Percentiles rank a stretch among this genome's conserved stretches.
phyloP scores from a whole-genome alignment of 2,113 vertebrate genomes.

The Pithys albifrons region DNA sequence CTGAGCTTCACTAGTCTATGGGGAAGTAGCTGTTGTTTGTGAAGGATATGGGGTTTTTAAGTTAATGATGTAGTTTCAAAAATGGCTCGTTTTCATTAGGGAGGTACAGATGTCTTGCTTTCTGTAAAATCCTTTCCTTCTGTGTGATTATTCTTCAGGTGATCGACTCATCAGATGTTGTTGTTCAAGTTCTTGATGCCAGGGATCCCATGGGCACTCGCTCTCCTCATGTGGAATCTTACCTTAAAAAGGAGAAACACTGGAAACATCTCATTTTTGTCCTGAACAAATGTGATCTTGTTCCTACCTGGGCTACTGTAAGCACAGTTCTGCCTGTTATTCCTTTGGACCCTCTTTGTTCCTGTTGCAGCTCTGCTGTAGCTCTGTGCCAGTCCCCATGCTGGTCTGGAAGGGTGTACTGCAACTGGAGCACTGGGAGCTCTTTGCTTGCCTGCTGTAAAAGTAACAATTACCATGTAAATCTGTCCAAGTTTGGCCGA shows the following conservation, averaged over 20 bases:
- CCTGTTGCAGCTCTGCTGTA: background rate
- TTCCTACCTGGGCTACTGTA: slow-evolving; percentile 97
- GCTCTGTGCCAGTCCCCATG: background rate
- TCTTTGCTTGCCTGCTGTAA: slow-evolving; percentile 15
- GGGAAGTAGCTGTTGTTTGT: background rate
- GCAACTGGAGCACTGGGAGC: background rate
- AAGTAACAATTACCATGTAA: slow-evolving; percentile 4
- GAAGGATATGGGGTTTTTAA: background rate
- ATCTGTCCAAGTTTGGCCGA: background rate
- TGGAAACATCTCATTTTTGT: slow-evolving; percentile 99
- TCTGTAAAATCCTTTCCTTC: background rate
- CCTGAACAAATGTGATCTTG: slow-evolving; percentile 96
- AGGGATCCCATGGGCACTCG: slow-evolving; percentile 96
- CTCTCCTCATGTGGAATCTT: slow-evolving; percentile 90
- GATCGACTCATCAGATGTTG: slow-evolving; percentile 95
- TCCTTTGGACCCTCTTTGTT: background rate
- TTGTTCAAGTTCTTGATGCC: slow-evolving; percentile 97
- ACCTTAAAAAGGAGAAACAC: slow-evolving; percentile 94
- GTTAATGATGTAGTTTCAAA: background rate
- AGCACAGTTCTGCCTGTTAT: slow-evolving; percentile 25
- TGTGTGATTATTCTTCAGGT: slow-evolving; percentile 75
- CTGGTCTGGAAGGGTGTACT: background rate
- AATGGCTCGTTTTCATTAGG: background rate
- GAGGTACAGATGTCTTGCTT: background rate
- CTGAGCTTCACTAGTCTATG: background rate